Conservation (phyloP, 2,797 vertebrate genomes). For the Anguilla obscura region DNA sequence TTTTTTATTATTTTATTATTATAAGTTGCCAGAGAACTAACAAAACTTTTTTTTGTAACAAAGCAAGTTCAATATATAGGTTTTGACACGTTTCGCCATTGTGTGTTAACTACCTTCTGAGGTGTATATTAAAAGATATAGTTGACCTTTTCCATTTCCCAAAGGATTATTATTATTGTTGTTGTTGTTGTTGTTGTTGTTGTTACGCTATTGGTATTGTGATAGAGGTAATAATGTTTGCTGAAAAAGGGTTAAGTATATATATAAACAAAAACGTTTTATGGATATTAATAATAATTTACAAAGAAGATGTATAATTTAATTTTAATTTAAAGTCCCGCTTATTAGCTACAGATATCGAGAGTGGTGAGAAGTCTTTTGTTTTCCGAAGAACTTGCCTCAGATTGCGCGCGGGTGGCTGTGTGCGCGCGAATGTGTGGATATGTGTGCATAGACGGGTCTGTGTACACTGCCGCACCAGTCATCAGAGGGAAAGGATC, state of each 20-base stretch:
- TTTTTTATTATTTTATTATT: neutral
- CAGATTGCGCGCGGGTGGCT: neutral
- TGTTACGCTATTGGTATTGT: neutral
- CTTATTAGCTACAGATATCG: neutral
- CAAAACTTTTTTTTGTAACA: neutral
- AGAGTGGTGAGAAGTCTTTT: neutral
- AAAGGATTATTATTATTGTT: neutral
- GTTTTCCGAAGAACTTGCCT: neutral
- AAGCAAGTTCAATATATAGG: neutral
- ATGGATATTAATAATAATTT: neutral
- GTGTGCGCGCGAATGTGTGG: neutral
- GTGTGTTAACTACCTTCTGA: too few relatives aligned
- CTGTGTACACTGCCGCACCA: constrained; percentile 30
- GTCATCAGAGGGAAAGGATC: constrained; percentile 27
- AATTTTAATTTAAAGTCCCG: neutral
- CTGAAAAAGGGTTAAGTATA: neutral
- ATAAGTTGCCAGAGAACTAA: neutral
- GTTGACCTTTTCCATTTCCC: too few relatives aligned
- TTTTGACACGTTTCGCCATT: too few relatives aligned
- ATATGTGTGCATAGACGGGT: constrained; percentile 10
- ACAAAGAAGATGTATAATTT: constrained; percentile 5
- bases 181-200: neutral
- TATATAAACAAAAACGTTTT: neutral
- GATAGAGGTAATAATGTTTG: neutral
- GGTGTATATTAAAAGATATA: too few relatives aligned